Evolutionary conservation across 1,140 invertebrate genomes (phyloP).

Genomic region (Thalassaphorura encarpata): DNA sequence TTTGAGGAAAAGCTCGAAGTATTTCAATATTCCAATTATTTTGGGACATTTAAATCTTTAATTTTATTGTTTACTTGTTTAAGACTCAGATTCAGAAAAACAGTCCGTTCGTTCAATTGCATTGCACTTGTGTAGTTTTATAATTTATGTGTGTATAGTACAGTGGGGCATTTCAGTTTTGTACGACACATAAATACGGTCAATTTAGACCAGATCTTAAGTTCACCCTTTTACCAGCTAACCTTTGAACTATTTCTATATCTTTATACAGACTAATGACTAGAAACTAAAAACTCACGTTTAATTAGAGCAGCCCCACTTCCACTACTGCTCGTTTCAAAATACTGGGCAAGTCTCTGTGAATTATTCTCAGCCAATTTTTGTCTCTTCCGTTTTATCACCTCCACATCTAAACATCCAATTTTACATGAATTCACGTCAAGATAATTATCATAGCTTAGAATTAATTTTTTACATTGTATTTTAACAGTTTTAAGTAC

Average conservation of each 20-base stretch:
- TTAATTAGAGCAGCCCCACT: background rate
- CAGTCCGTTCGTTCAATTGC: too few relatives aligned
- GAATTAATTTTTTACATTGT: too few relatives aligned
- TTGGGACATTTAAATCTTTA: background rate
- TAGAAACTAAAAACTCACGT: conserved; percentile 2
- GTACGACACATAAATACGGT: too few relatives aligned
- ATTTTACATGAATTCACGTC: background rate
- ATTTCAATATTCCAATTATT: background rate
- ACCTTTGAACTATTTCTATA: background rate
- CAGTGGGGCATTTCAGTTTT: too few relatives aligned
- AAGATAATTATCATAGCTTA: background rate
- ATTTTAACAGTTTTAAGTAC: too few relatives aligned
- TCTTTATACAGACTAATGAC: background rate
- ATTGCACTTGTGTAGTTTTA: too few relatives aligned
- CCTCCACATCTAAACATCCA: conserved; percentile 18
- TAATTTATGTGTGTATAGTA: too few relatives aligned
- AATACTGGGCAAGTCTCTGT: conserved; percentile 15
- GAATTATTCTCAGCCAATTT: conserved; percentile 23
- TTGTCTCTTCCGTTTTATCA: conserved; percentile 27
- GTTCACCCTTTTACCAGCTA: background rate
- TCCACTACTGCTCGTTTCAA: too few relatives aligned
- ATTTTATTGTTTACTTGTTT: too few relatives aligned
- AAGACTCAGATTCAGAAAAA: too few relatives aligned
- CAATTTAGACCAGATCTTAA: background rate
- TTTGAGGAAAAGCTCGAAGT: background rate